Conservation (phyloP, 2,113 vertebrate genomes). For the Clinocottus analis region DNA sequence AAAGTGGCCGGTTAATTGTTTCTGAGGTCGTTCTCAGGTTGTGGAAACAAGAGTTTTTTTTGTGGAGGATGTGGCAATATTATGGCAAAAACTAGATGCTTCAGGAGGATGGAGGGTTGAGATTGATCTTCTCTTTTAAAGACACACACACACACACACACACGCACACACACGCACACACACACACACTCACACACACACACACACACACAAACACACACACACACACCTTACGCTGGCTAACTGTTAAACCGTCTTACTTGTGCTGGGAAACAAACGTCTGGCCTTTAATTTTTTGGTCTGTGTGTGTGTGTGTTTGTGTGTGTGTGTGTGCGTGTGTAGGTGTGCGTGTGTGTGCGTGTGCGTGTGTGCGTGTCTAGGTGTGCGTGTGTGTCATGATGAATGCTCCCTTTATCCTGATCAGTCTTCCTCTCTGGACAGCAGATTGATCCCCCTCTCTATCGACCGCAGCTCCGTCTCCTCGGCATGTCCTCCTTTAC, state of each 20-base stretch:
- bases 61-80: conserved; percentile 10
- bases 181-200: not conserved
- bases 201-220: not conserved
- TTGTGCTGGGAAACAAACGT: not conserved
- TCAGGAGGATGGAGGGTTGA: not conserved
- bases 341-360: not conserved
- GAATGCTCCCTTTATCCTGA: conserved; percentile 45
- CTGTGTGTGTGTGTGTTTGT: not conserved
- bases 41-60: conserved; percentile 32
- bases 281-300: not conserved
- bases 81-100: not conserved
- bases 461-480: conserved; percentile 45
- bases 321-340: conserved; percentile 32
- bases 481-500: conserved; percentile 35
- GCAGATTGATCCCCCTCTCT: conserved; percentile 45
- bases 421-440: conserved; percentile 59
- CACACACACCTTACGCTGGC: not conserved
- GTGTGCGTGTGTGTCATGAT: conserved; percentile 51
- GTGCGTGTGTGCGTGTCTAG: not conserved
- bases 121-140: not conserved
- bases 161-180: not conserved
- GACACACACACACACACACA: not conserved
- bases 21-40: conserved; percentile 35
- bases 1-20: conserved; percentile 34
- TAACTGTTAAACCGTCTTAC: conserved; percentile 6